A percentile compares a stretch with the other conserved stretches of the same genome.
These are phyloP conservation scores for Lithosia quadra DNA, from an alignment of 2,888 invertebrate genomes.

Conservation along the genomic window DNA sequence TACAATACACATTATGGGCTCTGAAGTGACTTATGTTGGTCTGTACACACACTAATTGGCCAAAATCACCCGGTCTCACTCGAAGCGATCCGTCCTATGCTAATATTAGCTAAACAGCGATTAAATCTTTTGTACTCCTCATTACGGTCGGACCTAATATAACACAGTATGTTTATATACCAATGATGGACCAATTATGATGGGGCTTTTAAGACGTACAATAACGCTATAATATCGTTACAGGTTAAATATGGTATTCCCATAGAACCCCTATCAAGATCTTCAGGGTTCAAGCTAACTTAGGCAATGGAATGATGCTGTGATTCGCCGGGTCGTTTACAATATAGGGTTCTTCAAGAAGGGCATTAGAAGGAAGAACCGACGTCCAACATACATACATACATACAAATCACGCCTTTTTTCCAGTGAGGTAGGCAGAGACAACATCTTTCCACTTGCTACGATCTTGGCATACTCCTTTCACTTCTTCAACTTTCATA, in stretches of 20 bases:
- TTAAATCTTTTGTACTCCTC: not conserved
- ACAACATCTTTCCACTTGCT: too few relatives aligned
- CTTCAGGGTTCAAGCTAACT: not conserved
- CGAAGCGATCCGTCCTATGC: not conserved
- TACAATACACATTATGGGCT: not conserved
- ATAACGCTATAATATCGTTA: not conserved
- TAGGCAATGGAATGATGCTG: too few relatives aligned
- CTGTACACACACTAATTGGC: not conserved
- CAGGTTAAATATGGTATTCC: not conserved
- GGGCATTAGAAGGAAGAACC: too few relatives aligned
- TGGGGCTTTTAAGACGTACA: not conserved
- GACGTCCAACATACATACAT: too few relatives aligned
- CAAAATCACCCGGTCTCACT: not conserved
- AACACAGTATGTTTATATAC: not conserved
- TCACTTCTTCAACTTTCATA: too few relatives aligned
- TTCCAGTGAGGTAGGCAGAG: too few relatives aligned
- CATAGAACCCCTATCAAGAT: not conserved
- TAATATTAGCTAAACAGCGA: conserved; percentile 6
- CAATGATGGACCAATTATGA: not conserved
- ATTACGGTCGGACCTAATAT: not conserved
- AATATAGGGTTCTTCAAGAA: too few relatives aligned
- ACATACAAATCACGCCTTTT: too few relatives aligned
- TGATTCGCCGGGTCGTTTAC: too few relatives aligned
- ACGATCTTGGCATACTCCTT: too few relatives aligned
- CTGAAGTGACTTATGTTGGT: not conserved